Percentiles rank a stretch among this genome's conserved stretches.
Conservation (phyloP, 2,797 vertebrate genomes). For the Buphagus erythrorhynchus region DNA sequence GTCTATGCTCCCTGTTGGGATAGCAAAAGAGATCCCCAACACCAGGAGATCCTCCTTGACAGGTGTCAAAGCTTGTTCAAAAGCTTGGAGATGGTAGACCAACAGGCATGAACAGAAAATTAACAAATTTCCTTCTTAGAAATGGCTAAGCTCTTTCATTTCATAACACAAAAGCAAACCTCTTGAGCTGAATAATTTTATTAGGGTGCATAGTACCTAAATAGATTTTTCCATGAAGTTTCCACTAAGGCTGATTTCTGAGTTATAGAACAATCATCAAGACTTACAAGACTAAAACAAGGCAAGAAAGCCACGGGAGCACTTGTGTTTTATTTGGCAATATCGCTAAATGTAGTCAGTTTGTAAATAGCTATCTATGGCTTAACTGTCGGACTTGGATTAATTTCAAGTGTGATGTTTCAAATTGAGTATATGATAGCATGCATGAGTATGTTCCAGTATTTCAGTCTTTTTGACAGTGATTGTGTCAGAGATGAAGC, state of each 20-base stretch:
- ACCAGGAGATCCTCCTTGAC: background rate
- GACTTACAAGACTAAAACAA: background rate
- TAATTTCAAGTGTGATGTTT: background rate
- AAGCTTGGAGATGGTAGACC: background rate
- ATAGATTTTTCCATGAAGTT: background rate
- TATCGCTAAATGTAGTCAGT: background rate
- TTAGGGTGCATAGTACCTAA: background rate
- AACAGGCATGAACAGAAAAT: background rate
- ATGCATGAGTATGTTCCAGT: background rate
- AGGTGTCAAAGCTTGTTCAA: background rate
- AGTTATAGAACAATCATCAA: background rate
- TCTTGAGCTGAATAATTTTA: background rate
- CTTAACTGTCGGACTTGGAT: background rate
- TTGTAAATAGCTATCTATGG: background rate
- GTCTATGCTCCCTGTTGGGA: background rate
- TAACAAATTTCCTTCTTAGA: background rate
- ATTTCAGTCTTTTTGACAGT: background rate
- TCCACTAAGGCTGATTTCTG: background rate
- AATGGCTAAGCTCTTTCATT: background rate
- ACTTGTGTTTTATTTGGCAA: background rate
- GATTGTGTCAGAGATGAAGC: background rate
- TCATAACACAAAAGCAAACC: background rate
- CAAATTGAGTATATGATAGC: background rate
- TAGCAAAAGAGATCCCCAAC: background rate
- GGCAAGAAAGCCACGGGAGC: background rate